A percentile compares a stretch with the other conserved stretches of the same genome.
Evolutionary conservation across 1,140 invertebrate genomes (phyloP).

Genomic region (Drosophila santomea): DNA sequence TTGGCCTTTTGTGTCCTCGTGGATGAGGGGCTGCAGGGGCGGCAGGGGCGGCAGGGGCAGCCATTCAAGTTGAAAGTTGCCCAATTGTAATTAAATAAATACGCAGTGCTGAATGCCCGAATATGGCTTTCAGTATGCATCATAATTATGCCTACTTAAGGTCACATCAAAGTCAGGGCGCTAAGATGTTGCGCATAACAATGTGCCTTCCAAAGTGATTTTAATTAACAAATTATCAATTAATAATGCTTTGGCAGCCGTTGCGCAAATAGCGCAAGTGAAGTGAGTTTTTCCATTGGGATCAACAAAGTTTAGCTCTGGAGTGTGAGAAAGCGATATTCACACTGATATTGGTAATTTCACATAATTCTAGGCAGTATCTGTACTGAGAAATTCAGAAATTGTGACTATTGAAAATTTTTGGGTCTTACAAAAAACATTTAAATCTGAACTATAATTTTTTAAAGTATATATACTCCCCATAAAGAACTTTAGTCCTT

Average conservation of each 20-base stretch:
- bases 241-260: conserved; percentile 41
- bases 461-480: too few relatives aligned
- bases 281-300: conserved; percentile 12
- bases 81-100: conserved; percentile 78
- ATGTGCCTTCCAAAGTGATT: conserved; percentile 43
- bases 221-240: conserved; percentile 76
- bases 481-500: too few relatives aligned
- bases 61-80: conserved; percentile 77
- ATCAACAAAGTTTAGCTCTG: conserved; percentile 2
- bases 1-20: conserved; percentile 52
- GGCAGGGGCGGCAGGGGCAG: conserved; percentile 52
- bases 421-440: too few relatives aligned
- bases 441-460: too few relatives aligned
- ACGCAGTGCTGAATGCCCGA: conserved; percentile 31
- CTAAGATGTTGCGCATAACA: conserved; percentile 24
- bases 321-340: background rate
- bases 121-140: conserved; percentile 52
- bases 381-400: background rate
- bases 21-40: background rate
- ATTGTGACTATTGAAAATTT: too few relatives aligned
- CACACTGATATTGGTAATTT: background rate
- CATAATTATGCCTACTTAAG: conserved; percentile 65
- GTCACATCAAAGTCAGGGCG: conserved; percentile 69
- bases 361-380: background rate
- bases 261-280: conserved; percentile 15